phyloP scores from a whole-genome alignment of 2,888 invertebrate species.

The Lypha dubia region DNA sequence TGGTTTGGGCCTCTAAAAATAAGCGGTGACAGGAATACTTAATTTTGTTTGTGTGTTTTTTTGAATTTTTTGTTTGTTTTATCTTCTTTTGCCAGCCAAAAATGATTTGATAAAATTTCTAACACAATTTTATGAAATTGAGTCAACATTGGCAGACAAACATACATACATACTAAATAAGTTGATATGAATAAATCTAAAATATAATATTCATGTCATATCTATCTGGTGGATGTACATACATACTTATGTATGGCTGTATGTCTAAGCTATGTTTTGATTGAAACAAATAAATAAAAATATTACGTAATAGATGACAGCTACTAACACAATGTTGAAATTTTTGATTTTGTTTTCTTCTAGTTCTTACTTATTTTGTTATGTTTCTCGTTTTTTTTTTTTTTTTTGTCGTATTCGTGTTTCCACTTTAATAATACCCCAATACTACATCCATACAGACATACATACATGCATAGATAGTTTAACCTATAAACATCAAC shows the following conservation, averaged over 20 bases:
- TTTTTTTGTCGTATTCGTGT: conserved; percentile 40
- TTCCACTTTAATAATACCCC: conserved; percentile 50
- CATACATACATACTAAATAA: not conserved
- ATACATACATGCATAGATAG: too few species aligned
- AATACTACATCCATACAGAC: too few species aligned
- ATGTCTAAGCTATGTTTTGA: conserved; percentile 75
- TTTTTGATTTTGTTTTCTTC: conserved; percentile 51
- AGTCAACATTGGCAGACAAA: conserved; percentile 2
- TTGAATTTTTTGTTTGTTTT: conserved; percentile 26
- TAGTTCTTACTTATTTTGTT: conserved; percentile 24
- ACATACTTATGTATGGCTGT: not conserved
- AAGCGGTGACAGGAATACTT: conserved; percentile 66
- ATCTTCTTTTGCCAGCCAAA: conserved; percentile 28
- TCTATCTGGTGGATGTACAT: not conserved
- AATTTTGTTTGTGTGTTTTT: conserved; percentile 32
- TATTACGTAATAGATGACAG: conserved; percentile 81
- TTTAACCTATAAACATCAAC: conserved; percentile 59
- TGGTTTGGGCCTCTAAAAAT: conserved; percentile 48
- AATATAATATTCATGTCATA: conserved; percentile 24
- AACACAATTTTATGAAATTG: conserved; percentile 18
- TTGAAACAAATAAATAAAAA: conserved; percentile 71
- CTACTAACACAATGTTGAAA: conserved; percentile 44
- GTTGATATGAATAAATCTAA: not conserved
- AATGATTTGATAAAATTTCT: conserved; percentile 19
- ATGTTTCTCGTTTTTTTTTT: conserved; percentile 44